phyloP scores from a whole-genome alignment of 2,797 vertebrate species.

The Ibycter americanus region DNA sequence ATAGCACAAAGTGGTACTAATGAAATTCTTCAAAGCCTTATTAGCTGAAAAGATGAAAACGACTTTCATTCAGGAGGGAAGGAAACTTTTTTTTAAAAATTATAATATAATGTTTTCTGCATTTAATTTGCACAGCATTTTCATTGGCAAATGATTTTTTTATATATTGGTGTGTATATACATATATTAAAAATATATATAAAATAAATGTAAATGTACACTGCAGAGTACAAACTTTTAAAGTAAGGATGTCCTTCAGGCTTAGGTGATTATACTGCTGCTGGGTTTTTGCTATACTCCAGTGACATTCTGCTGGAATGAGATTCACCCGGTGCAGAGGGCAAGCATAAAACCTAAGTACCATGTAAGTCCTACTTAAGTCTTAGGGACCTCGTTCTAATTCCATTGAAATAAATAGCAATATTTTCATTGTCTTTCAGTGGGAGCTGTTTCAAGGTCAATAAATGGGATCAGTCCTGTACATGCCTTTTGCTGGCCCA shows the following conservation, averaged over 20 bases:
- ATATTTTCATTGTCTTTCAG: conserved; percentile 13
- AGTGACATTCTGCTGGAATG: conserved; percentile 47
- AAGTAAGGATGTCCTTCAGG: conserved; percentile 49
- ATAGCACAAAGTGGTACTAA: background rate
- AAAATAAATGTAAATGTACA: background rate
- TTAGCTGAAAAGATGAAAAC: conserved; percentile 22
- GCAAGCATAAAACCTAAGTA: conserved; percentile 60
- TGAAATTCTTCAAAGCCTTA: conserved; percentile 12
- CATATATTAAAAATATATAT: background rate
- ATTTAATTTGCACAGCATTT: conserved; percentile 22
- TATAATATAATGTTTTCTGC: background rate
- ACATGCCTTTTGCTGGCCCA: background rate
- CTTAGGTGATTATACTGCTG: conserved; percentile 54
- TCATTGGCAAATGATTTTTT: background rate
- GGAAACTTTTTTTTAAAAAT: background rate
- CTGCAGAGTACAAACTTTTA: background rate
- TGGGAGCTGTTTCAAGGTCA: conserved; percentile 17
- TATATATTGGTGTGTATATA: background rate
- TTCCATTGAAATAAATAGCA: conserved; percentile 42
- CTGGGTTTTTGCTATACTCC: conserved; percentile 46
- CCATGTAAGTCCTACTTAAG: conserved; percentile 45
- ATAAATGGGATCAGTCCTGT: background rate
- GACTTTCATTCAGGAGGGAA: conserved; percentile 4
- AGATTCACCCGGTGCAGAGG: conserved; percentile 46
- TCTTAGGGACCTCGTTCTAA: conserved; percentile 29